A percentile compares a stretch with the other conserved stretches of the same genome.
These are phyloP conservation scores for Pseudopleuronectes americanus DNA, from an alignment of 2,797 vertebrate genomes.

Conservation along the genomic window DNA sequence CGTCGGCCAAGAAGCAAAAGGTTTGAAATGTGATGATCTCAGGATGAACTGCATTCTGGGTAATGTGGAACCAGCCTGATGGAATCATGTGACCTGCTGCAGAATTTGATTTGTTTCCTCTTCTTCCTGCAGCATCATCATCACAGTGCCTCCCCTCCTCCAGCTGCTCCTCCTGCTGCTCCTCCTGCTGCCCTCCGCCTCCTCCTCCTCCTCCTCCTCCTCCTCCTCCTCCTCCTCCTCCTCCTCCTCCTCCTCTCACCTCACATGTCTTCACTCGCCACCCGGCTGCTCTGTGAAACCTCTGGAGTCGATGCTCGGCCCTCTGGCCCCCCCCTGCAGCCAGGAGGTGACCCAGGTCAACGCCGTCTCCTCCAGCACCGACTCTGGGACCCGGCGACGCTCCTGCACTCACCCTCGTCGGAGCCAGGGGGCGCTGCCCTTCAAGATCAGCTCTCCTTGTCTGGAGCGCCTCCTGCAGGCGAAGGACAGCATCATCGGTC, in stretches of 20 bases:
- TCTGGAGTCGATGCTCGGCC: fast-evolving
- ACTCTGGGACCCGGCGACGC: neutral
- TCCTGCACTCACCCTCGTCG: neutral
- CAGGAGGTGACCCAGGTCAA: constrained; percentile 66
- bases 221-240: neutral
- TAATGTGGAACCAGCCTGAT: too few species aligned
- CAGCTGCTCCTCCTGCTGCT: constrained; percentile 1
- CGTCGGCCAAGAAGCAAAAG: constrained; percentile 50
- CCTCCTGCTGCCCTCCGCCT: too few species aligned
- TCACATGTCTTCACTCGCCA: constrained; percentile 51
- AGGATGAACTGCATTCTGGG: too few species aligned
- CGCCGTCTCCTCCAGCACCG: constrained; percentile 74
- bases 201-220: constrained; percentile 4
- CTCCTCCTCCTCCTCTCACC: constrained; percentile 18
- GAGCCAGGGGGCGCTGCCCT: constrained; percentile 22
- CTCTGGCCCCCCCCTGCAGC: too few species aligned
- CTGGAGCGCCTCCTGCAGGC: constrained; percentile 70
- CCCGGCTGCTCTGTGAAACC: constrained; percentile 49
- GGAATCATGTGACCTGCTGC: too few species aligned
- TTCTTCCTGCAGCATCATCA: constrained; percentile 20
- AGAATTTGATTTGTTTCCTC: neutral
- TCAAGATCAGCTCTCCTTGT: constrained; percentile 69
- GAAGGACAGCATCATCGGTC: constrained; percentile 65
- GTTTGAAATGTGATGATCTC: constrained; percentile 21
- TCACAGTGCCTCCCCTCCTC: constrained; percentile 12